phyloP scores from a whole-genome alignment of 2,797 vertebrate species.

The Enteromius thamalakanensis region DNA sequence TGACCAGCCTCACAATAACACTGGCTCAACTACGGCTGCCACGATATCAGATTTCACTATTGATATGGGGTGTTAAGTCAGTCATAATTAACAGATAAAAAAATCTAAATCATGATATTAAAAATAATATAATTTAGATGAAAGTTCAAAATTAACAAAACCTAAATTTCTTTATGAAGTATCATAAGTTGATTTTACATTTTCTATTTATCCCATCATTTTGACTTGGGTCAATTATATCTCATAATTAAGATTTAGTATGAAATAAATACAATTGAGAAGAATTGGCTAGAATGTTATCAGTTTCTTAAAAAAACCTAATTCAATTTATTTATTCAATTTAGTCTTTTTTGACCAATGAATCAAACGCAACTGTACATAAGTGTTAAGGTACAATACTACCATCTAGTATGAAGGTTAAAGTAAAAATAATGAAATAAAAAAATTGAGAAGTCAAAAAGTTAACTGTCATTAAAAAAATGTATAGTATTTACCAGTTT shows the following conservation, averaged over 20 bases:
- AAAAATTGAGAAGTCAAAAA: background rate
- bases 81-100: too few relatives aligned
- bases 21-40: background rate
- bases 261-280: background rate
- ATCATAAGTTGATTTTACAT: background rate
- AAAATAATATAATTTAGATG: too few relatives aligned
- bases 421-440: background rate
- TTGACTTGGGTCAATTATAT: background rate
- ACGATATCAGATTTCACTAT: background rate
- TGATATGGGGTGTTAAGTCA: background rate
- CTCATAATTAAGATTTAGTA: background rate
- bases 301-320: background rate
- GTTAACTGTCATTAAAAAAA: background rate
- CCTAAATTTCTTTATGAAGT: background rate
- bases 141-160: too few relatives aligned
- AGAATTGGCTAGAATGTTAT: background rate
- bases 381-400: background rate
- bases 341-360: background rate
- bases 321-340: too few relatives aligned
- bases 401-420: background rate
- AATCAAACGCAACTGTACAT: background rate
- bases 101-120: too few relatives aligned
- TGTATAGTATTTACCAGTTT: too few relatives aligned
- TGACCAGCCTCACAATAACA: background rate
- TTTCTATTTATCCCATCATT: background rate